Base-by-base conservation (phyloP, 1,140 invertebrate genomes). In the Drosophila mauritiana region DNA sequence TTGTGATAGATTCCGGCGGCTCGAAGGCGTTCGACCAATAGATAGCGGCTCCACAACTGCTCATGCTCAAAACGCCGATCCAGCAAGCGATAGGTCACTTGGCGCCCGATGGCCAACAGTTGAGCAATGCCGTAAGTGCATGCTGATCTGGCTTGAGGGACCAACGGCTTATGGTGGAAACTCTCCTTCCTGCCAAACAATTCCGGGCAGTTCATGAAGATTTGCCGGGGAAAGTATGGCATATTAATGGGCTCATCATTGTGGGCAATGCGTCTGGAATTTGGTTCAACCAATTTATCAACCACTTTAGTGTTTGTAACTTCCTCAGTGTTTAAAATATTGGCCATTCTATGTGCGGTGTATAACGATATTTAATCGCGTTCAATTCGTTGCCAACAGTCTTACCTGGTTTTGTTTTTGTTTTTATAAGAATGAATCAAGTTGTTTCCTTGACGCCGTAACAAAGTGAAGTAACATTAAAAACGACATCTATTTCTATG, bases 1-100 rank as follows among this genome's bases (percentile, higher is more conserved):
- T 51, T 51, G 27, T 49, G 48, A 5, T 49, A 49, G 25, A 49
- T 49, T 31, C 48, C 48, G 15, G 25, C 48, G n/a, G 48, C 31
- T 2, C 25, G 48, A 0, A 49, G 48, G 25, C 48, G 48, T 10
- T 51, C 48, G 48, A 17, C 27, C 48, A 51, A 4, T 6, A 31
- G 48, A 4, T 17, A 8, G 27, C 48, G 48, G 7, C 15, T 51
- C n/a, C 2, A 8, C 7, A 17, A 2, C 48, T 34, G 2, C 3
- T 31, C 10, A 0, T n/a, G 7, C 3, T 51, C n/a, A 8, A 27
- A 4, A 11, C 7, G 10, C 13, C n/a, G 4, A 17, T 51, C 48
- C 27, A 51, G 27, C 48, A 51, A 34, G 27, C 48, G 48, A 3
- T 11, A 3, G 48, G 48, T n/a, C n/a, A 49, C 48, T 0, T 8